phyloP scores from a whole-genome alignment of 2,113 vertebrate species.

The Sapajus apella region DNA sequence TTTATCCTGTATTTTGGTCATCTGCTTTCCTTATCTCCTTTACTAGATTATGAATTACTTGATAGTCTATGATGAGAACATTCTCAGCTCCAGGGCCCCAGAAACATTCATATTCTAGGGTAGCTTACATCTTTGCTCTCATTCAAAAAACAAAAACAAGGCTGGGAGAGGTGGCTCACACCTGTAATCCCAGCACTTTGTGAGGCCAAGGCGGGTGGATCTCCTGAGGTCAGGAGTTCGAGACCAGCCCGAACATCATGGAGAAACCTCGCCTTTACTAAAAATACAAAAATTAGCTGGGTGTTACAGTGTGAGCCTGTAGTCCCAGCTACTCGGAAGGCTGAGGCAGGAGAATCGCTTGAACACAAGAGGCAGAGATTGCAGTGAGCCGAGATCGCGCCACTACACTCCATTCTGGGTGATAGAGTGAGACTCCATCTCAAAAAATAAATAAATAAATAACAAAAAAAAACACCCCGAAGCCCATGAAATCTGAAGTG shows the following conservation, averaged over 20 bases:
- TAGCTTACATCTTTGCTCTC: conserved; percentile 25
- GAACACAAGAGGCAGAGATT: background rate
- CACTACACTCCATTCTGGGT: background rate
- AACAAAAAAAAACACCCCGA: conserved; percentile 9
- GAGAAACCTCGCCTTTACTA: background rate
- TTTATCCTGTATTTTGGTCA: background rate
- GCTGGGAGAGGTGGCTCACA: background rate
- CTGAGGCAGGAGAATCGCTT: background rate
- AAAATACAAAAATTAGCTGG: background rate
- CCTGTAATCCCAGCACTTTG: background rate
- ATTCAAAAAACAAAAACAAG: conserved; percentile 21
- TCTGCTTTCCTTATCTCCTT: background rate
- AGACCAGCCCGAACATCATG: background rate
- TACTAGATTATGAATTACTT: background rate
- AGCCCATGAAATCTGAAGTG: background rate
- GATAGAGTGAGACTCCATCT: background rate
- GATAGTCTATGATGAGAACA: background rate
- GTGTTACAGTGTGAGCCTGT: background rate
- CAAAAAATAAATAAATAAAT: background rate
- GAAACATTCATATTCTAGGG: background rate
- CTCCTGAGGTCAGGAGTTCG: background rate
- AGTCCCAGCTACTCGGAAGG: background rate
- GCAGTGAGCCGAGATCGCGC: background rate
- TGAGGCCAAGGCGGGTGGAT: background rate
- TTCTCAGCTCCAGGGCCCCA: background rate